Evolutionary conservation across 2,888 invertebrate species (phyloP).

Genomic region (Eudemis profundana): DNA sequence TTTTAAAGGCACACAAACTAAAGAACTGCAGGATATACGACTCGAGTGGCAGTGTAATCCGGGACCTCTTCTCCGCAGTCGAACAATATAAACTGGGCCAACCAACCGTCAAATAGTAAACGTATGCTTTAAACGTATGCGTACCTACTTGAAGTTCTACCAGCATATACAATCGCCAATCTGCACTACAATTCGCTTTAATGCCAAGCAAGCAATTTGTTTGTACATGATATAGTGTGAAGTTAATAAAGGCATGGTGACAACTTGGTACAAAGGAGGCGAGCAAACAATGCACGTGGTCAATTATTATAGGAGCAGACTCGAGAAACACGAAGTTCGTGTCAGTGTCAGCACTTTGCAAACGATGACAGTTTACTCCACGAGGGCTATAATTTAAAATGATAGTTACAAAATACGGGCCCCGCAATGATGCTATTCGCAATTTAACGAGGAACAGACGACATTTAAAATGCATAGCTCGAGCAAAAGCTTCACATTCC

Average conservation of each 20-base stretch:
- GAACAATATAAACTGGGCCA: background rate
- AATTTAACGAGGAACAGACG: slow-evolving; percentile 46
- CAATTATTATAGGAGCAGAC: slow-evolving; percentile 76
- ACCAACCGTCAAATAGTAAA: background rate
- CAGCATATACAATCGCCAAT: too few species aligned
- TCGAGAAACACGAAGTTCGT: slow-evolving; percentile 67
- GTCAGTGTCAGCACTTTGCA: slow-evolving; percentile 62
- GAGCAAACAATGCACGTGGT: slow-evolving; percentile 67
- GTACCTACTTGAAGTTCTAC: background rate
- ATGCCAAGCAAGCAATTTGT: background rate
- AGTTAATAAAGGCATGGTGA: slow-evolving; percentile 43
- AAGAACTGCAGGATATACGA: background rate
- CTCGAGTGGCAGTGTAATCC: background rate
- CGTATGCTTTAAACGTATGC: background rate
- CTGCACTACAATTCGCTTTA: too few species aligned
- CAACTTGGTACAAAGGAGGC: slow-evolving; percentile 58
- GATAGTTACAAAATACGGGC: slow-evolving; percentile 62
- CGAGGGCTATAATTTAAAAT: slow-evolving; percentile 71
- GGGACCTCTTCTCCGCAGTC: background rate
- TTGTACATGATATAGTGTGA: background rate
- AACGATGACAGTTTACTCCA: slow-evolving; percentile 67
- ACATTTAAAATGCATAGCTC: background rate
- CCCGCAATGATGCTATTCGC: slow-evolving; percentile 54
- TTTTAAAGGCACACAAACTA: background rate
- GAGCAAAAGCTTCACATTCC: slow-evolving; percentile 1